Evolutionary conservation across 2,888 invertebrate genomes (phyloP).

Genomic region (Mesorhabditis sp.): DNA sequence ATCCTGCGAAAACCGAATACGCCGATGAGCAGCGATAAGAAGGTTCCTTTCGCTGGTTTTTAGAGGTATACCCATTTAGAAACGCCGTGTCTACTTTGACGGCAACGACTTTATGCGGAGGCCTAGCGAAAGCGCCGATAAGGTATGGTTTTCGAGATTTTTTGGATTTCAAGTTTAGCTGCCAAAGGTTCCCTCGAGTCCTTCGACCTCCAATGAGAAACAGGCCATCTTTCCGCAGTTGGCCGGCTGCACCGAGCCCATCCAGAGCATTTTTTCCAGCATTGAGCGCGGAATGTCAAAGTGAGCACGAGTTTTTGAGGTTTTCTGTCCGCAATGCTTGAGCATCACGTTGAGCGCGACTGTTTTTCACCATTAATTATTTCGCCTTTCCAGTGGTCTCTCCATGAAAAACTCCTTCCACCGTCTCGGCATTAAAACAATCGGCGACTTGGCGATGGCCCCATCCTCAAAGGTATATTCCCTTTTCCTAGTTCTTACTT

Average conservation of each 20-base stretch:
- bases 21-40: neutral
- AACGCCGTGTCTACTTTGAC: neutral
- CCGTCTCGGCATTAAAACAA: neutral
- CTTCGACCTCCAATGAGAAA: neutral
- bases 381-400: neutral
- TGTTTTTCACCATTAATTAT: neutral
- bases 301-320: too few relatives aligned
- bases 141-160: neutral
- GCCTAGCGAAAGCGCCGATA: neutral
- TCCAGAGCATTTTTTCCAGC: too few relatives aligned
- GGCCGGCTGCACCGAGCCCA: too few relatives aligned
- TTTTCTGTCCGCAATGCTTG: too few relatives aligned
- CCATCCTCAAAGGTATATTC: neutral
- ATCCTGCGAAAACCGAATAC: slow-evolving; percentile 1
- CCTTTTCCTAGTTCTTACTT: too few relatives aligned
- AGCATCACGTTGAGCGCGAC: too few relatives aligned
- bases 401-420: neutral
- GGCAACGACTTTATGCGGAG: neutral
- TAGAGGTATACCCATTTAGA: neutral
- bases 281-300: too few relatives aligned
- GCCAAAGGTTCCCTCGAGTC: neutral
- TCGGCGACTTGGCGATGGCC: neutral
- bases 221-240: too few relatives aligned
- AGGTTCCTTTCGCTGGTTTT: neutral
- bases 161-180: neutral